Percentiles rank a stretch among this genome's conserved stretches.
phyloP scores from a whole-genome alignment of 1,140 invertebrate genomes.

The Euwallacea similis region DNA sequence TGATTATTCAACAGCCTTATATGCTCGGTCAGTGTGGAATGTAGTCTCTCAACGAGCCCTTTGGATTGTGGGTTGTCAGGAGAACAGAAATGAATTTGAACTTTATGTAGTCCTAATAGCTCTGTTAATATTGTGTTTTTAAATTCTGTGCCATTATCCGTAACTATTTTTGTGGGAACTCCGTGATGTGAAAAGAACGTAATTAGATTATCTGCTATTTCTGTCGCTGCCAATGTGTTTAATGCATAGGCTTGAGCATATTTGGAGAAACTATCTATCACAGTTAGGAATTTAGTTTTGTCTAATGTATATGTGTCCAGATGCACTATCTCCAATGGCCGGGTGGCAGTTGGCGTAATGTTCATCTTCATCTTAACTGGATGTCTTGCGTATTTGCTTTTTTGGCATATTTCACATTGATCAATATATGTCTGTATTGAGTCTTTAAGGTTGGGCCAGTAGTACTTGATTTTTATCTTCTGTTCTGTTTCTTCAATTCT shows the following conservation, averaged over 20 bases:
- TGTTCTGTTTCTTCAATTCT: too few species aligned
- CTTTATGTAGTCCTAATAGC: not conserved
- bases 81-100: not conserved
- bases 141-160: not conserved
- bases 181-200: not conserved
- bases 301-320: conserved; percentile 1
- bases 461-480: not conserved
- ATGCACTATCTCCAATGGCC: not conserved
- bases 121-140: not conserved
- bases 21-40: not conserved
- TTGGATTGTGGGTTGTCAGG: not conserved
- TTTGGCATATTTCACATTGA: too few species aligned
- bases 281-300: not conserved
- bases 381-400: too few species aligned
- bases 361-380: not conserved
- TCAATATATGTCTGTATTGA: not conserved
- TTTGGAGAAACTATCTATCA: not conserved
- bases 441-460: not conserved
- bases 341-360: not conserved
- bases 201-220: not conserved
- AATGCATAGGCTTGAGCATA: not conserved
- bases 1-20: not conserved
- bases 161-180: not conserved
- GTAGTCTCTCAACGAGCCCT: not conserved
- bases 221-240: not conserved